Base-by-base conservation (phyloP, 2,888 invertebrate genomes). In the Salticus scenicus region DNA sequence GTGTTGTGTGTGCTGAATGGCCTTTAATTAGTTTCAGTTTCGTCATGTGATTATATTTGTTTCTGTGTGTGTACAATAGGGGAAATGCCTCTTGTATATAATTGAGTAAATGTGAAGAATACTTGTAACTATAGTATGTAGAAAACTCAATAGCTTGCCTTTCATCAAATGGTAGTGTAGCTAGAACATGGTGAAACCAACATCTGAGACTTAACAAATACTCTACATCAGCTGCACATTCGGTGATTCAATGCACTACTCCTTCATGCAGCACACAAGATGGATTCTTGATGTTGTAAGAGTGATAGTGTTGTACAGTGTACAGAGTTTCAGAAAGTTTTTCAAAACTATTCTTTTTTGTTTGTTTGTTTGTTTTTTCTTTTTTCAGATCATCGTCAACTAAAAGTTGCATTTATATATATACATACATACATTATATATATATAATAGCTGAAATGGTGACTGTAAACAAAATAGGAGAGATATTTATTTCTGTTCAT, bases 291-390 rank as follows among this genome's bases (percentile, higher is more conserved):
- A 80, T 86, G 86, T 86, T 86, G 86, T 85, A 74, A 86, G 73
- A 81, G 81, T 81, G 74, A 87, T 74, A 77, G 87, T 87, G 87
- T 87, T 87, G 87, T 87, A 87, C 81, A 87, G 87, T 87, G 87
- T 87, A 87, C 87, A 87, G 69, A 87, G 57, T 82, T 73, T 73
- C 69, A 37, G 78, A 77, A 78, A 66, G 64, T 79, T n/a, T 83
- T 72, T 77, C 79, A 80, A 75, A 70, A 57, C n/a, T n/a, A n/a
- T n/a, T n/a, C n/a, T n/a, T n/a, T n/a, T n/a, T n/a, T n/a, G n/a
- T n/a, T n/a, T 79, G 42, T 28, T 64, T 75, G 63, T 72, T 67
- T 82, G 71, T 77, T 47, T 83, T 66, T 81, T 67, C 75, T 81
- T 81, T 84, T 70, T 82, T 70, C 63, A 82, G 63, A 82, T 75